phyloP scores from a whole-genome alignment of 2,888 invertebrate species.

The Philopedon plagiatum region DNA sequence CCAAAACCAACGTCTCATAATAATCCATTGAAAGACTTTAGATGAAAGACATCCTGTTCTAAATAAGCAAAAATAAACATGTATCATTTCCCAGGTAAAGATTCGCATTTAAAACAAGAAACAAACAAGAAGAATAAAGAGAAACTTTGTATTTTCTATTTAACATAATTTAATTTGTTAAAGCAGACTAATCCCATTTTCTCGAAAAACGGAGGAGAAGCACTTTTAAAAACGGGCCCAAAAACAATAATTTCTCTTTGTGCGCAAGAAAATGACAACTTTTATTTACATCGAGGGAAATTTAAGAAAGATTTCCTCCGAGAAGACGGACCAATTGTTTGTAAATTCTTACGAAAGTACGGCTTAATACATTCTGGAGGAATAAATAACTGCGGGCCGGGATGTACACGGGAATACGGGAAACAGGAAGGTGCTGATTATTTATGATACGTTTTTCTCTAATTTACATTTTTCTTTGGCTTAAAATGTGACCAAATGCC shows the following conservation, averaged over 20 bases:
- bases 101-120: conserved; percentile 20
- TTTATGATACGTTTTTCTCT: conserved; percentile 68
- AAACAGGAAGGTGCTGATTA: conserved; percentile 68
- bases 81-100: conserved; percentile 20
- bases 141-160: conserved; percentile 46
- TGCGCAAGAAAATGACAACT: conserved; percentile 64
- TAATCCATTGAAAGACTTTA: no score
- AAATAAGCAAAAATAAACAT: conserved; percentile 4
- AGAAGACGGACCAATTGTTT: conserved; percentile 63
- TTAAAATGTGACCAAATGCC: conserved; percentile 64
- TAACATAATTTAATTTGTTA: conserved; percentile 61
- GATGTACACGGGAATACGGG: conserved; percentile 58
- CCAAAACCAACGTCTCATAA: no score
- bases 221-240: conserved; percentile 56
- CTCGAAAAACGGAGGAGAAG: conserved; percentile 54
- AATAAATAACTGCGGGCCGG: conserved; percentile 63
- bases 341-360: conserved; percentile 62
- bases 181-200: conserved; percentile 63
- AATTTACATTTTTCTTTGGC: conserved; percentile 68
- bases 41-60: no score
- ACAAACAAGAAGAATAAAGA: conserved; percentile 38
- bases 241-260: conserved; percentile 52
- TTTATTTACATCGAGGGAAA: conserved; percentile 69
- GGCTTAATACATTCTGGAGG: conserved; percentile 66
- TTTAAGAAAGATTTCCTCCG: conserved; percentile 59